Conservation (phyloP, 2,113 vertebrate genomes). For the Proterorhinus semilunaris region DNA sequence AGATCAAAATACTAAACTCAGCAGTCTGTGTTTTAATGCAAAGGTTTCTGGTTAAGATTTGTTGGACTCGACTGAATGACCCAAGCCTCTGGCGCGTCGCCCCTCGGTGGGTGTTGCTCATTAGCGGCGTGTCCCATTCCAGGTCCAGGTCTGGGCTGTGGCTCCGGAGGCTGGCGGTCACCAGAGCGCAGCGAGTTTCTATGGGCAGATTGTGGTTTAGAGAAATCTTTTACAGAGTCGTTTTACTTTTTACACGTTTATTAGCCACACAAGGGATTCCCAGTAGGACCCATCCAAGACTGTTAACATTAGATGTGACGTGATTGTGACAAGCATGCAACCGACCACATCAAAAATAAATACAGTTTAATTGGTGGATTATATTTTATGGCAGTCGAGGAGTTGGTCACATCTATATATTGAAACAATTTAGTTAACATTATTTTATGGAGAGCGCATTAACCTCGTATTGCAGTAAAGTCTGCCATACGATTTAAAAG, state of each 20-base stretch:
- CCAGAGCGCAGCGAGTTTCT: slow-evolving; percentile 58
- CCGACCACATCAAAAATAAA: not conserved
- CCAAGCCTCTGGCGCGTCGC: not conserved
- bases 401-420: not conserved
- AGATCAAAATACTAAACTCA: no score
- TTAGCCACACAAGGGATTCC: slow-evolving; percentile 44
- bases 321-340: not conserved
- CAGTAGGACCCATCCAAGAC: not conserved
- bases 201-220: slow-evolving; percentile 65
- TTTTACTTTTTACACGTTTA: slow-evolving; percentile 66
- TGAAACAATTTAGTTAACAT: not conserved
- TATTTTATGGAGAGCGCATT: not conserved
- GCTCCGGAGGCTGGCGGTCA: slow-evolving; percentile 37
- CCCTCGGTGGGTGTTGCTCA: slow-evolving; percentile 8
- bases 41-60: slow-evolving; percentile 10
- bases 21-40: not conserved
- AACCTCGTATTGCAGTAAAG: slow-evolving; percentile 51
- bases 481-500: no score
- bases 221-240: slow-evolving; percentile 54
- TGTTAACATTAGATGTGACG: not conserved
- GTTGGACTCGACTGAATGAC: slow-evolving; percentile 10
- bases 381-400: not conserved
- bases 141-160: slow-evolving; percentile 36
- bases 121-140: slow-evolving; percentile 53
- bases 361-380: not conserved